A percentile compares a stretch with the other conserved stretches of the same genome.
These are phyloP conservation scores for Eutrigla gurnardus DNA, from an alignment of 2,797 vertebrate species.

Conservation along the genomic window DNA sequence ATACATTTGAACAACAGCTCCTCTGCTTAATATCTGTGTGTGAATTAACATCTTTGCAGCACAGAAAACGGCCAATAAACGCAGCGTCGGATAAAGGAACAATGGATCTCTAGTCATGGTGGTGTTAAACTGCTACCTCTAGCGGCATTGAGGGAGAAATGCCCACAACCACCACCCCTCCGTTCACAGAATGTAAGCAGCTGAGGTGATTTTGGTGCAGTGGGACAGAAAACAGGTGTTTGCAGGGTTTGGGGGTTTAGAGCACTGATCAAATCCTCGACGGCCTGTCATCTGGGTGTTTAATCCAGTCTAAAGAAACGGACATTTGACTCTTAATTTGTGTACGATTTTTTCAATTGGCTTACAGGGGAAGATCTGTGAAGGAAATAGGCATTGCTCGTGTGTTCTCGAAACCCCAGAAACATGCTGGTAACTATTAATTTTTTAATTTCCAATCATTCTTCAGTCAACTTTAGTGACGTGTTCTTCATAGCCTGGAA, in stretches of 20 bases:
- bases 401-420: conserved; percentile 7
- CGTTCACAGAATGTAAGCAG: conserved; percentile 50
- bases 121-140: conserved; percentile 65
- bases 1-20: neutral
- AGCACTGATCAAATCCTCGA: conserved; percentile 43
- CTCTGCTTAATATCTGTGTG: neutral
- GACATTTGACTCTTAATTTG: conserved; percentile 16
- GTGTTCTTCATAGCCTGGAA: conserved; percentile 36
- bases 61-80: conserved; percentile 26
- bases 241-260: conserved; percentile 44
- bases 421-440: neutral
- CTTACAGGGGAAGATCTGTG: conserved; percentile 1
- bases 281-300: conserved; percentile 36
- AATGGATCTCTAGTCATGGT: conserved; percentile 35
- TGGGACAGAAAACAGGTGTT: conserved; percentile 53
- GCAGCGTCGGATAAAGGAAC: conserved; percentile 35
- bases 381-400: neutral
- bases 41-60: neutral
- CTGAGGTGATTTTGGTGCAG: conserved; percentile 58
- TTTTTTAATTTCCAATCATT: conserved; percentile 35
- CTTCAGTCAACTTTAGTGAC: conserved; percentile 43
- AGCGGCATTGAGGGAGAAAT: conserved; percentile 49
- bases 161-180: conserved; percentile 11
- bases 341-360: conserved; percentile 10
- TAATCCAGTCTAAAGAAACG: conserved; percentile 35